These are phyloP conservation scores for Clusia tigrina DNA, from an alignment of 2,888 invertebrate genomes.

Conservation along the genomic window DNA sequence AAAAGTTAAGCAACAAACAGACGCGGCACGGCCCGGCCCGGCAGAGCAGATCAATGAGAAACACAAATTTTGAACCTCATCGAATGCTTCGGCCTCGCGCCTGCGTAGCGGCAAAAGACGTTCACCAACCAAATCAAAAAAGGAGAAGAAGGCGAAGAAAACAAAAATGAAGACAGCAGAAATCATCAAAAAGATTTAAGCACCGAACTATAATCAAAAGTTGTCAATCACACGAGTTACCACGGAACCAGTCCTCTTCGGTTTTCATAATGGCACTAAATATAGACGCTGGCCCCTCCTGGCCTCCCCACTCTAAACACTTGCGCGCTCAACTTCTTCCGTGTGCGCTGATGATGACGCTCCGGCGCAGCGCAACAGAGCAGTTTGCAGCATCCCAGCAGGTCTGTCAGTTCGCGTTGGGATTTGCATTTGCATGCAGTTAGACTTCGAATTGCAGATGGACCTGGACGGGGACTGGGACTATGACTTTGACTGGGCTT, in stretches of 20 bases:
- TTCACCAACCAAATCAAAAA: conserved; percentile 28
- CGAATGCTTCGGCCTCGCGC: no score
- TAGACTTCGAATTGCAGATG: no score
- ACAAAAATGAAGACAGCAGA: conserved; percentile 32
- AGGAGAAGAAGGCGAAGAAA: conserved; percentile 48
- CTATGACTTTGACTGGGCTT: conserved; percentile 29
- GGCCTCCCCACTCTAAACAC: no score
- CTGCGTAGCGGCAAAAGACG: not conserved
- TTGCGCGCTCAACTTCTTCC: not conserved
- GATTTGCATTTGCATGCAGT: not conserved
- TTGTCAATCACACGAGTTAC: conserved; percentile 54
- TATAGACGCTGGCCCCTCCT: not conserved
- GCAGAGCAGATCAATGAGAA: conserved; percentile 53
- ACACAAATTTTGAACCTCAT: not conserved
- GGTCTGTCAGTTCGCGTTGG: not conserved
- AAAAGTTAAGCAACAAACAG: conserved; percentile 22
- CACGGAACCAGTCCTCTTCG: not conserved
- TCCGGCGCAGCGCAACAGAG: no score
- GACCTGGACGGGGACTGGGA: no score
- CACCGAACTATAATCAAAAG: conserved; percentile 50
- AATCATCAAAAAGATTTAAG: conserved; percentile 19
- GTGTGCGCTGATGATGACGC: not conserved
- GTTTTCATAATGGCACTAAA: not conserved
- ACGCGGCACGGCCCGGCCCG: conserved; percentile 9
- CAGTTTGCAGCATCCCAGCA: no score